phyloP scores from a whole-genome alignment of 2,888 invertebrate species.

The Cheilosia scutellata region DNA sequence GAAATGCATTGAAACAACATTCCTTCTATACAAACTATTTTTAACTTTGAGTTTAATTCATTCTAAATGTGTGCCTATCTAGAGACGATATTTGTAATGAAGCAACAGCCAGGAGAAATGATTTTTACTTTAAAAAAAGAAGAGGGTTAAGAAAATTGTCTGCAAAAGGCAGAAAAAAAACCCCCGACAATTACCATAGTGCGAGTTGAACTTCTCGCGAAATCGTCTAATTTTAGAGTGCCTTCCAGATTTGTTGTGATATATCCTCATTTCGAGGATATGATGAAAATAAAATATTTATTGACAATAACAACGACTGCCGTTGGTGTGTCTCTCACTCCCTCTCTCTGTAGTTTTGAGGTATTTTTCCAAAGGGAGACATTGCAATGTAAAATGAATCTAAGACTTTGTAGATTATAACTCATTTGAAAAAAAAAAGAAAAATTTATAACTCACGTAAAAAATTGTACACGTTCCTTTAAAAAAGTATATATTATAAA shows the following conservation, averaged over 20 bases:
- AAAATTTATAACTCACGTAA: not conserved
- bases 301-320: slow-evolving; percentile 67
- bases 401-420: slow-evolving; percentile 54
- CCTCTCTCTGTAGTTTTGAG: slow-evolving; percentile 9
- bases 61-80: slow-evolving; percentile 42
- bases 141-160: slow-evolving; percentile 37
- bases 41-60: slow-evolving; percentile 62
- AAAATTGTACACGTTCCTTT: slow-evolving; percentile 43
- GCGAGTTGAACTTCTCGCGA: slow-evolving; percentile 26
- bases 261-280: slow-evolving; percentile 41
- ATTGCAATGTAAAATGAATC: slow-evolving; percentile 30
- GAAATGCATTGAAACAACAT: slow-evolving; percentile 46
- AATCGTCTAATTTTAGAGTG: slow-evolving; percentile 57
- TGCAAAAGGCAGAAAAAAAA: slow-evolving; percentile 40
- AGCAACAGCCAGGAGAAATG: not conserved
- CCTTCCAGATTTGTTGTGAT: slow-evolving; percentile 46
- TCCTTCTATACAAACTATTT: slow-evolving; percentile 54
- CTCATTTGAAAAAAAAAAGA: not conserved
- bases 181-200: not conserved
- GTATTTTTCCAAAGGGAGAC: slow-evolving; percentile 20
- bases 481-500: not conserved
- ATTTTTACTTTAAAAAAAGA: not conserved
- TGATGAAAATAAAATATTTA: slow-evolving; percentile 49
- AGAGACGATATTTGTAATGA: slow-evolving; percentile 11
- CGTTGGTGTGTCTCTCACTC: slow-evolving; percentile 21